phyloP scores from a whole-genome alignment of 30 jellyfish, hydroid and myxozoan genomes.

The Aurelia aurita complex sp. Pacific region DNA sequence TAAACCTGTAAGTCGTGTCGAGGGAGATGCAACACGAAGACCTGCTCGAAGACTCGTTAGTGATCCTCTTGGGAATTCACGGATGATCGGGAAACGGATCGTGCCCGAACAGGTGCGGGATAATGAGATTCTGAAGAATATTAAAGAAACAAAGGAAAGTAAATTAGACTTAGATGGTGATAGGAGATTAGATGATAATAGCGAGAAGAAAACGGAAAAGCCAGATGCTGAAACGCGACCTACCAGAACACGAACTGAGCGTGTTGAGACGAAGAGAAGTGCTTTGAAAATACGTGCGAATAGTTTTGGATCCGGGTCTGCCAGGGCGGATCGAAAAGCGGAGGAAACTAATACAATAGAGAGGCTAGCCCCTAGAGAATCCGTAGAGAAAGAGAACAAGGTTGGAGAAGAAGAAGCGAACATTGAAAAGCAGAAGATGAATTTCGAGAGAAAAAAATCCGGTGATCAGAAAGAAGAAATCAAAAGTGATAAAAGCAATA shows the following conservation, averaged over 20 bases:
- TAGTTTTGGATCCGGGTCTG: not conserved
- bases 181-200: not conserved
- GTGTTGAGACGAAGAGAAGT: not conserved
- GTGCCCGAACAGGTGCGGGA: not conserved
- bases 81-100: not conserved
- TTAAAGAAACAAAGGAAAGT: not conserved
- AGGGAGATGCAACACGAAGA: not conserved
- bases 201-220: conserved; percentile 3
- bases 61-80: not conserved
- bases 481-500: too few species aligned
- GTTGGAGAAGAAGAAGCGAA: not conserved
- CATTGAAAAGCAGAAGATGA: not conserved
- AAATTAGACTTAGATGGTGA: not conserved
- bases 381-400: too few species aligned
- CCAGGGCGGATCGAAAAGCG: too few species aligned
- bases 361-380: too few species aligned
- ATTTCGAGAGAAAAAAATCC: not conserved
- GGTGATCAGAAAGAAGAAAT: too few species aligned
- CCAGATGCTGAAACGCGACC: not conserved
- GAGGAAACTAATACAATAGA: too few species aligned
- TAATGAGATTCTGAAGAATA: not conserved
- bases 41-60: conserved; percentile 3
- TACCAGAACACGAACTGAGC: not conserved
- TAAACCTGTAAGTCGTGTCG: too few species aligned
- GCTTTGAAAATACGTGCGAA: not conserved